Evolutionary conservation across 2,113 vertebrate species (phyloP), one percentile per base, ranked within the genome.

Genomic region (Microtus montanus): DNA sequence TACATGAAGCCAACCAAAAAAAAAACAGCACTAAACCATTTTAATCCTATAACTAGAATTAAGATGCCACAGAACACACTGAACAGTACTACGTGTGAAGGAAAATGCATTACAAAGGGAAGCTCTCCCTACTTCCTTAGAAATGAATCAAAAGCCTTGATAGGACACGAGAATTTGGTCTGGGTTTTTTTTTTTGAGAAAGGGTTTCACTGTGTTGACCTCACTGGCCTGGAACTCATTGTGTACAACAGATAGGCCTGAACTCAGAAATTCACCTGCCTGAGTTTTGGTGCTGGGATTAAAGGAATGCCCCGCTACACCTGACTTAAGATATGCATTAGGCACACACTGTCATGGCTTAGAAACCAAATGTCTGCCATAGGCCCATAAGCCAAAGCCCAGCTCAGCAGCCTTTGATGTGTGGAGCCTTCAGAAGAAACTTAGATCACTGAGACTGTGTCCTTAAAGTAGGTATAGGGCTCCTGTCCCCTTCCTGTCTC

Each of bases 61-160:
- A 94, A 83, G 77, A 64, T 61, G 70, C 26, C 49, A 79, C 87
- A 49, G n/a, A 63, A 88, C 49, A 79, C 15, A 71, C 2, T 30
- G 49, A 44, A 20, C 38, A 49, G 41, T 7, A 33, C 3, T 54
- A 12, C 8, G n/a, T 87, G 19, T 54, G 35, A 88, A 96, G 4
- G 54, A 77, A 82, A 93, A 92, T 22, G 20, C 38, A 54, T 10
- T 85, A 90, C n/a, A 13, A 83, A 63, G 41, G 93, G 30, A 96
- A 87, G 26, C 1, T 87, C 17, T 64, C 86, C 41, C 17, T 82
- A 63, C 26, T 77, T 92, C 13, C 38, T 13, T 83, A 22, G 47
- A 93, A 77, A 0, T 71, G 3, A n/a, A 73, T 30, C 47, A 87
- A 78, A 94, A 80, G 35, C 6, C 5, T 88, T 95, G 11, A 90